These are phyloP conservation scores for Vireo griseus DNA, from an alignment of 2,797 vertebrate genomes.

Conservation along the genomic window DNA sequence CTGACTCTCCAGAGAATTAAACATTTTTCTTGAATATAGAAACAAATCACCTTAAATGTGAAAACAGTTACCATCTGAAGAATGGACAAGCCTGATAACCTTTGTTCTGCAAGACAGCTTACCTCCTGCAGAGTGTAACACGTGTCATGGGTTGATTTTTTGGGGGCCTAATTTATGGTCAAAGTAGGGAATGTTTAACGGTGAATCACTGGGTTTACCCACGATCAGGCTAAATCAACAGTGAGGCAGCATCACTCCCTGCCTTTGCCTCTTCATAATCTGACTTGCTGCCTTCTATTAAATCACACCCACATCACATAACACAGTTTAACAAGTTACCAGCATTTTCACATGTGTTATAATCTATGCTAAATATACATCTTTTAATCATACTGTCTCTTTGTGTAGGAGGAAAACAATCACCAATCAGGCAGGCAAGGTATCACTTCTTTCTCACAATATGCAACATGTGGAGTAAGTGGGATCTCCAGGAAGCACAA, in stretches of 20 bases:
- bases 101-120: neutral
- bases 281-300: neutral
- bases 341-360: neutral
- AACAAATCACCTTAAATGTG: neutral
- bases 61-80: neutral
- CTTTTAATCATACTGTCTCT: neutral
- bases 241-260: neutral
- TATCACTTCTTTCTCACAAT: neutral
- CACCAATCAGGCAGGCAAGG: neutral
- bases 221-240: neutral
- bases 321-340: neutral
- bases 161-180: neutral
- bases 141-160: neutral
- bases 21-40: neutral
- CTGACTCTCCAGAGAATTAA: neutral
- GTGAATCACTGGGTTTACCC: neutral
- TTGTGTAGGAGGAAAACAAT: neutral
- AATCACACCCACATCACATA: neutral
- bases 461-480: fast-evolving
- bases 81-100: neutral
- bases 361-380: neutral
- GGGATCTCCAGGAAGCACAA: neutral
- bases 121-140: neutral
- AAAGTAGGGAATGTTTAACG: neutral
- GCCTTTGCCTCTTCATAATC: neutral